Percentiles rank a stretch among this genome's conserved stretches.
Evolutionary conservation across 2,797 vertebrate species (phyloP).

Genomic region (Dendrocincla tyrannina): DNA sequence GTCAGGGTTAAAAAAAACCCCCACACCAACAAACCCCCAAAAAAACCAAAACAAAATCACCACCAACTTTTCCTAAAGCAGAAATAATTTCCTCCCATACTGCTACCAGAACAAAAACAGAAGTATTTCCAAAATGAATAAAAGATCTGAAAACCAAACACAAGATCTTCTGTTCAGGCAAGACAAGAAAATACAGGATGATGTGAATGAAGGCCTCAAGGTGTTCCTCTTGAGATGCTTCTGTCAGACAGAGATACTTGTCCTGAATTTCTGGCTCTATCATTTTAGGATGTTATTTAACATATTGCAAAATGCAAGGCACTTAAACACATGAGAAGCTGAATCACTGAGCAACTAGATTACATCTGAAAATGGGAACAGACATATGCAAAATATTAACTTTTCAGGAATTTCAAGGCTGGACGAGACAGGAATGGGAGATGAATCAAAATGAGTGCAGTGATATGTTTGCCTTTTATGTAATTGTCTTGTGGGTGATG

Average conservation of each 20-base stretch:
- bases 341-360: neutral
- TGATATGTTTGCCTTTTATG: neutral
- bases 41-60: neutral
- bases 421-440: neutral
- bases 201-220: neutral
- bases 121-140: neutral
- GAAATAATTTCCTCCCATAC: neutral
- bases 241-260: neutral
- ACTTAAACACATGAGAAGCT: neutral
- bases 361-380: neutral
- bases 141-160: neutral
- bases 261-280: neutral
- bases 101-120: neutral
- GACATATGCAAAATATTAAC: neutral
- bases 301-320: conserved; percentile 7
- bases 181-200: neutral
- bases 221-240: neutral
- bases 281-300: neutral
- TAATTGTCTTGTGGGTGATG: neutral
- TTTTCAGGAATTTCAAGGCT: conserved; percentile 26
- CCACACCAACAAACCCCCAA: neutral
- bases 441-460: neutral
- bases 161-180: neutral
- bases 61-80: neutral
- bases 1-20: neutral